Conservation (phyloP, 2,888 invertebrate species). For the Meandrusa payeni region DNA sequence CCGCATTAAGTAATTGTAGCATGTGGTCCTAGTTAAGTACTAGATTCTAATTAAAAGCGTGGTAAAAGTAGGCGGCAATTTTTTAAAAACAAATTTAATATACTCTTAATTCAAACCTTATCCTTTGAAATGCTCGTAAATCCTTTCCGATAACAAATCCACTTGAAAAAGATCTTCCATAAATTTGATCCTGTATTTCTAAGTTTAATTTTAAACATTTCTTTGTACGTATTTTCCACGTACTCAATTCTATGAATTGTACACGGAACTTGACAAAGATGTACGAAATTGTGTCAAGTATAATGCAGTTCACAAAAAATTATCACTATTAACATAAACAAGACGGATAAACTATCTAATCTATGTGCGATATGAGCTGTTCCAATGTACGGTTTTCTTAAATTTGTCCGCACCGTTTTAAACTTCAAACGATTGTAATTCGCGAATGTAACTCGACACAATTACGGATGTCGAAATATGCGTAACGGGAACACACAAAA, state of each 20-base stretch:
- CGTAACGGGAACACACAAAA: not conserved
- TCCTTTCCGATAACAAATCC: constrained; percentile 2
- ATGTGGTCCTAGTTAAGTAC: too few species aligned
- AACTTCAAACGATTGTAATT: not conserved
- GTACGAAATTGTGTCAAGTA: not conserved
- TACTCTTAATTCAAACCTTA: constrained; percentile 16
- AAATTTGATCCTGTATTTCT: too few species aligned
- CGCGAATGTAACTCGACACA: not conserved
- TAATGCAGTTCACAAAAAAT: not conserved
- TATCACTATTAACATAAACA: not conserved
- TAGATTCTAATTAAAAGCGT: too few species aligned
- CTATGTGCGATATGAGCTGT: constrained; percentile 1
- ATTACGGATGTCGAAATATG: not conserved
- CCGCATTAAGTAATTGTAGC: too few species aligned
- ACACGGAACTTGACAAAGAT: constrained; percentile 6
- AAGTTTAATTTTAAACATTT: too few species aligned
- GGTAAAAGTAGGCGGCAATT: too few species aligned
- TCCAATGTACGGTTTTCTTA: not conserved
- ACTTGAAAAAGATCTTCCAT: constrained; percentile 3
- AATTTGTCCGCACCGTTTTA: not conserved
- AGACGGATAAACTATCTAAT: constrained; percentile 12
- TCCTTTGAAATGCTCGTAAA: not conserved
- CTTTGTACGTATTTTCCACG: not conserved
- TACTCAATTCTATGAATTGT: not conserved
- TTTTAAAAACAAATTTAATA: not conserved